These are phyloP conservation scores for Chlorodrepanis virens DNA, from an alignment of 2,113 vertebrate species.

Conservation along the genomic window DNA sequence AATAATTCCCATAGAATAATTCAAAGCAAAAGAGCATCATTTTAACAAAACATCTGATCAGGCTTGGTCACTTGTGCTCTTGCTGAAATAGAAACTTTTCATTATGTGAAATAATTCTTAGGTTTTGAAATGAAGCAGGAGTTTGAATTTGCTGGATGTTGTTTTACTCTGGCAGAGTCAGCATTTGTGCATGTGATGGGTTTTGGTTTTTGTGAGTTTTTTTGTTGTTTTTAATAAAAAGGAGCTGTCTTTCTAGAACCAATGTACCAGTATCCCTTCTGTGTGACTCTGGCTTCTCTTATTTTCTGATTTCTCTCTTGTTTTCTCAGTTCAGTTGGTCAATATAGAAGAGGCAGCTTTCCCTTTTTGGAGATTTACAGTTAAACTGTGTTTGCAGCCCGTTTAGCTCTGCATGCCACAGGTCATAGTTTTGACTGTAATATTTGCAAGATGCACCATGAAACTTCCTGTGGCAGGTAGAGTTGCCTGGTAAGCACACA, in stretches of 20 bases:
- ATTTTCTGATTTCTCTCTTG: not conserved
- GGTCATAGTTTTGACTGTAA: not conserved
- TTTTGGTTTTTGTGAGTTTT: rapidly evolving
- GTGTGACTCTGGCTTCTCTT: not conserved
- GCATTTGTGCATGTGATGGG: not conserved
- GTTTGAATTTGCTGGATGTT: not conserved
- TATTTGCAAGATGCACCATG: not conserved
- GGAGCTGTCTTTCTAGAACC: not conserved
- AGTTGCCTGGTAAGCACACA: not conserved
- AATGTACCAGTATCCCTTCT: not conserved
- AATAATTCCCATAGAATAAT: not conserved
- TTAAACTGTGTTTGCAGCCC: not conserved
- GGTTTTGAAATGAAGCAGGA: not conserved
- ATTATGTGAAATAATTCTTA: not conserved
- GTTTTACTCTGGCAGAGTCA: not conserved
- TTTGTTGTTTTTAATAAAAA: not conserved
- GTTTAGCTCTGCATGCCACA: not conserved
- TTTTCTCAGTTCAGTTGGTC: not conserved
- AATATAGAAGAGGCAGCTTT: not conserved
- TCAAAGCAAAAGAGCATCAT: not conserved
- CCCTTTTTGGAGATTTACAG: not conserved
- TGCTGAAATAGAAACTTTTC: not conserved
- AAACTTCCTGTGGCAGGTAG: not conserved
- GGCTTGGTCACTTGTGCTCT: not conserved
- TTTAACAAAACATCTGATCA: not conserved